A percentile compares a stretch with the other conserved stretches of the same genome.
Conservation (phyloP, 23 tunicate species). For the Clavelina lepadiformis region DNA sequence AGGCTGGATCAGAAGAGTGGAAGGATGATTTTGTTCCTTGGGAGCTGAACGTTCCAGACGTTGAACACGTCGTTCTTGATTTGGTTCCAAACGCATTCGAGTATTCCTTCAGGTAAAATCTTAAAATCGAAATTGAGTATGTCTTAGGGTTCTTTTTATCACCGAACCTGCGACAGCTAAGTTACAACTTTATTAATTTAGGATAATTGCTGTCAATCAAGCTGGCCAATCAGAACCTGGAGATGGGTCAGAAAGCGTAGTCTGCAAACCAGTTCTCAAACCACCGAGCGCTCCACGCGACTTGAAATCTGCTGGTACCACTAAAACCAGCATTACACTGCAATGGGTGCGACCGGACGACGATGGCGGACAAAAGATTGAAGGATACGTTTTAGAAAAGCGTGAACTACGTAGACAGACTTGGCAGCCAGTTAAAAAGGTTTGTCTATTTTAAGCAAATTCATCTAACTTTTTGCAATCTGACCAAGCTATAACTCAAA, state of each 20-base stretch:
- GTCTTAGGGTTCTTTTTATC: too few relatives aligned
- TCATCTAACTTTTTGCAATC: not conserved
- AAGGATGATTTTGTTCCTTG: constrained; percentile 81
- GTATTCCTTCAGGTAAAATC: constrained; percentile 72
- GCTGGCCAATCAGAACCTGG: constrained; percentile 89
- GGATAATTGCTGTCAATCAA: constrained; percentile 74
- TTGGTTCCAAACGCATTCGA: constrained; percentile 76
- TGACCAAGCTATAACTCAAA: not conserved
- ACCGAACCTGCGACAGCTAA: too few relatives aligned
- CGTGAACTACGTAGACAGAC: constrained; percentile 70
- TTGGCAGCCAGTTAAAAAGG: constrained; percentile 78
- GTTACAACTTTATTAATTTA: too few relatives aligned
- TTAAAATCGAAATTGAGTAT: too few relatives aligned
- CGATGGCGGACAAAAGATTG: constrained; percentile 67
- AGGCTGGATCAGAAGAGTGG: constrained; percentile 53
- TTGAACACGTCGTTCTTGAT: constrained; percentile 80
- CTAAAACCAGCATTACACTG: constrained; percentile 71
- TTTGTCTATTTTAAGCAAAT: constrained; percentile 2
- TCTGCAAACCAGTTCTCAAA: constrained; percentile 78
- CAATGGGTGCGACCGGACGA: constrained; percentile 88
- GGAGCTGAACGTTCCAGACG: constrained; percentile 62
- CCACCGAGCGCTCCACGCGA: constrained; percentile 84
- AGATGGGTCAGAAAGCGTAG: constrained; percentile 61
- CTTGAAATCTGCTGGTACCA: constrained; percentile 78
- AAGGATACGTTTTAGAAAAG: constrained; percentile 76